These are phyloP conservation scores for Vulpes ferrilata DNA, from an alignment of 2,113 vertebrate species.

Conservation along the genomic window DNA sequence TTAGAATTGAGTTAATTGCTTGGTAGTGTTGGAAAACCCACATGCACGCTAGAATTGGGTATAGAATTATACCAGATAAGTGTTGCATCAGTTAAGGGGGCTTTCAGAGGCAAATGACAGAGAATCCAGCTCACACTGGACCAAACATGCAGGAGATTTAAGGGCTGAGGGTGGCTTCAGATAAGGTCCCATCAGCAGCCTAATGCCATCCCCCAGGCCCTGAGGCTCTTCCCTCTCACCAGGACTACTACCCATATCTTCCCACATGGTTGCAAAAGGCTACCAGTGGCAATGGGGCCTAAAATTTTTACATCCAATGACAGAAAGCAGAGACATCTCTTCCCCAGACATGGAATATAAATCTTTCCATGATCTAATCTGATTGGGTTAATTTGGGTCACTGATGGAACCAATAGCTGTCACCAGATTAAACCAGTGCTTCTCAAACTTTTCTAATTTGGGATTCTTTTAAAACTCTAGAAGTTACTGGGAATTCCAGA, in stretches of 20 bases:
- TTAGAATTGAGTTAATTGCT: neutral
- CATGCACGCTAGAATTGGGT: neutral
- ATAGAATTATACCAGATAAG: neutral
- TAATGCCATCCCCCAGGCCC: too few species aligned
- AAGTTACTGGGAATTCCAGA: neutral
- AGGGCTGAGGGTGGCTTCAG: neutral
- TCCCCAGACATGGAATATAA: neutral
- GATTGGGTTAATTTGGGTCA: constrained; percentile 36
- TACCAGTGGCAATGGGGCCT: neutral
- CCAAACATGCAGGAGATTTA: neutral
- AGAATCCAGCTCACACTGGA: neutral
- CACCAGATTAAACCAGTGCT: neutral
- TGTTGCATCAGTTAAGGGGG: neutral
- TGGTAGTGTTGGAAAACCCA: neutral
- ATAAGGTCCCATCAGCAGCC: neutral
- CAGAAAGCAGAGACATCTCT: constrained; percentile 54
- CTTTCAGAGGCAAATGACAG: neutral
- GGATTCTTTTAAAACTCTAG: constrained; percentile 29
- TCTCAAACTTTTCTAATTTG: constrained; percentile 12
- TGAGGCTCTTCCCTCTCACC: neutral
- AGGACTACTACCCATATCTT: neutral
- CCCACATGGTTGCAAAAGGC: neutral
- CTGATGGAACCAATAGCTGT: constrained; percentile 34
- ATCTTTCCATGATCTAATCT: constrained; percentile 59
- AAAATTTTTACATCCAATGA: neutral